phyloP scores from a whole-genome alignment of 1,140 invertebrate genomes.

The Chrysomallon squamiferum region DNA sequence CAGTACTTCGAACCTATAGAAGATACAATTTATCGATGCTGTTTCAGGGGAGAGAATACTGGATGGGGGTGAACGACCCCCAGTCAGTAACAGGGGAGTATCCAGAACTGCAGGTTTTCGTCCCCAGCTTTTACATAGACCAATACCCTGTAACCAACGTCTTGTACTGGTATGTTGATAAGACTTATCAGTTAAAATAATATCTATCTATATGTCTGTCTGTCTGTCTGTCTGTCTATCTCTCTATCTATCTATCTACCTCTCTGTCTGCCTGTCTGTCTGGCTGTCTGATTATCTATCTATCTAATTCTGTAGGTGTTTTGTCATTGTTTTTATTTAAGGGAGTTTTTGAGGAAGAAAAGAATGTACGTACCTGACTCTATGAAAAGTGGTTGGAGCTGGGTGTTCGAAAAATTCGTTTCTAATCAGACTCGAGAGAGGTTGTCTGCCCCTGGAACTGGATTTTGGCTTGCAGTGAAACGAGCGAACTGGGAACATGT shows the following conservation, averaged over 20 bases:
- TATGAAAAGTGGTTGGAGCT: conserved; percentile 52
- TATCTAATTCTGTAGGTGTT: too few species aligned
- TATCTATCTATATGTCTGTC: too few species aligned
- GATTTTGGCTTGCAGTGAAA: conserved; percentile 51
- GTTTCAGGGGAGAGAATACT: conserved; percentile 36
- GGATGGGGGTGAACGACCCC: conserved; percentile 54
- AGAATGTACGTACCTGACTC: conserved; percentile 41
- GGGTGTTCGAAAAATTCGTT: conserved; percentile 46
- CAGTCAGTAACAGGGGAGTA: conserved; percentile 53
- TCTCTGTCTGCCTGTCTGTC: too few species aligned
- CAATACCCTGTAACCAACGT: conserved; percentile 52
- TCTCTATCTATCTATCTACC: too few species aligned
- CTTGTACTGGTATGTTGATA: conserved; percentile 48
- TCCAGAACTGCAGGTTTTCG: conserved; percentile 36
- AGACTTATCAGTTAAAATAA: too few species aligned
- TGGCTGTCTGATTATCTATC: too few species aligned
- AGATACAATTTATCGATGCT: conserved; percentile 2
- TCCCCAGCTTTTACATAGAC: conserved; percentile 54
- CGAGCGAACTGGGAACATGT: conserved; percentile 55
- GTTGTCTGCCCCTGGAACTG: conserved; percentile 24
- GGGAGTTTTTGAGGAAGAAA: conserved; percentile 51
- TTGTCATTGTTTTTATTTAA: conserved; percentile 10
- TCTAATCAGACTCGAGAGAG: conserved; percentile 20
- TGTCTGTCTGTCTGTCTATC: too few species aligned
- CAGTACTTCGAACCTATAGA: too few species aligned